Conservation (phyloP, 2,797 vertebrate species). For the Distichodus sexfasciatus region DNA sequence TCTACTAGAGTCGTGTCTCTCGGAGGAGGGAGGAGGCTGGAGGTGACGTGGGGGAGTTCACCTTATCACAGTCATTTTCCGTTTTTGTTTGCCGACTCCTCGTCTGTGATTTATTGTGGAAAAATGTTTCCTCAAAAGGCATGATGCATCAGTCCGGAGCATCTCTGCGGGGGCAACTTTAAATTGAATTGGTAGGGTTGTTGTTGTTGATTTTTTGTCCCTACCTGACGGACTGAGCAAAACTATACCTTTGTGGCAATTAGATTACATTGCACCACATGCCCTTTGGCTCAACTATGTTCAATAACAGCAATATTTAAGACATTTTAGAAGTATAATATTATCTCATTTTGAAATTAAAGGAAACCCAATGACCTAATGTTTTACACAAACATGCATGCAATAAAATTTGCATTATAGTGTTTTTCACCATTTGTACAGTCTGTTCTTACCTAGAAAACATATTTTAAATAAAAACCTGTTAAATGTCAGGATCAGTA, state of each 20-base stretch:
- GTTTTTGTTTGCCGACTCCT: slow-evolving; percentile 34
- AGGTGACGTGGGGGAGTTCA: slow-evolving; percentile 18
- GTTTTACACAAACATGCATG: too few relatives aligned
- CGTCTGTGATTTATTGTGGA: slow-evolving; percentile 4
- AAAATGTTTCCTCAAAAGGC: neutral
- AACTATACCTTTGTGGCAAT: neutral
- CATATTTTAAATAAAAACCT: too few relatives aligned
- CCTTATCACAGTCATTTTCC: slow-evolving; percentile 34
- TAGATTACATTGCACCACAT: neutral
- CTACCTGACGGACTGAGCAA: neutral
- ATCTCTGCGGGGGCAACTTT: slow-evolving; percentile 5
- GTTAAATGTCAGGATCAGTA: too few relatives aligned
- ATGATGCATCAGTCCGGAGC: neutral
- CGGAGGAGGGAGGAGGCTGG: neutral
- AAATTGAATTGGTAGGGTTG: slow-evolving; percentile 16
- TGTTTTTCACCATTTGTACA: too few relatives aligned
- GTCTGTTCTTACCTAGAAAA: too few relatives aligned
- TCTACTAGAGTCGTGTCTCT: slow-evolving; percentile 18
- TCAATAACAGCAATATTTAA: too few relatives aligned
- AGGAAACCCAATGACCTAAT: too few relatives aligned
- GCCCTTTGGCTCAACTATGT: neutral
- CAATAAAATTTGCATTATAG: too few relatives aligned
- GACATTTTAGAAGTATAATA: too few relatives aligned
- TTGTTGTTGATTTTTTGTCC: neutral
- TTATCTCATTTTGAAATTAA: too few relatives aligned